Conservation (phyloP, 2,113 vertebrate genomes). For the Nannospalax galili region DNA sequence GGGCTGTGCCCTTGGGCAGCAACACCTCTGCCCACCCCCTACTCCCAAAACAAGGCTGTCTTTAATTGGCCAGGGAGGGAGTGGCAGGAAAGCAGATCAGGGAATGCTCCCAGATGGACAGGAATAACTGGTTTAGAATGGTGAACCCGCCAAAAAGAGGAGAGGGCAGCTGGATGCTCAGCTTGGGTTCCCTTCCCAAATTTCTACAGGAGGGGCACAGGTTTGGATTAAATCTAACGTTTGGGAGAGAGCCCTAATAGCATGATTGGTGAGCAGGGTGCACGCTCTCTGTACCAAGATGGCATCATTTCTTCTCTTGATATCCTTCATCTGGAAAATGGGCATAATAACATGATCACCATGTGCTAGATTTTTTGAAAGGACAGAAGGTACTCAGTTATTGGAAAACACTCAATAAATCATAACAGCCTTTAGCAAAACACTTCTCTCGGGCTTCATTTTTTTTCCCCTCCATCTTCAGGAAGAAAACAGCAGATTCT, state of each 20-base stretch:
- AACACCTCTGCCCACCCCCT: neutral
- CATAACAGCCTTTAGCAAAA: neutral
- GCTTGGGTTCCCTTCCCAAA: slow-evolving; percentile 52
- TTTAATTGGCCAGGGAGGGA: slow-evolving; percentile 86
- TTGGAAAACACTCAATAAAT: neutral
- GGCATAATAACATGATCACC: neutral
- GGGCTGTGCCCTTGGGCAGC: slow-evolving; percentile 52
- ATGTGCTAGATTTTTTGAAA: neutral
- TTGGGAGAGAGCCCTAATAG: neutral
- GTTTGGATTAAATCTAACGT: neutral
- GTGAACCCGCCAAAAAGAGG: slow-evolving; percentile 37
- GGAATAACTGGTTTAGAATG: slow-evolving; percentile 88
- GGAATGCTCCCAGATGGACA: slow-evolving; percentile 84
- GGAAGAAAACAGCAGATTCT: neutral
- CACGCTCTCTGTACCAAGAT: neutral
- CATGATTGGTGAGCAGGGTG: neutral
- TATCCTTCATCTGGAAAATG: neutral
- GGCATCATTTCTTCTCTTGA: neutral
- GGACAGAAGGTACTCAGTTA: neutral
- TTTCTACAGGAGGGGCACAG: neutral
- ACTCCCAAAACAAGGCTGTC: slow-evolving; percentile 68
- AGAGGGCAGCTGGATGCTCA: slow-evolving; percentile 33
- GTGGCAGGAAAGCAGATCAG: slow-evolving; percentile 85
- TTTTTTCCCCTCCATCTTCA: neutral
- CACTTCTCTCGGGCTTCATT: neutral